These are phyloP conservation scores for Anableps anableps DNA, from an alignment of 2,797 vertebrate genomes.

Conservation along the genomic window DNA sequence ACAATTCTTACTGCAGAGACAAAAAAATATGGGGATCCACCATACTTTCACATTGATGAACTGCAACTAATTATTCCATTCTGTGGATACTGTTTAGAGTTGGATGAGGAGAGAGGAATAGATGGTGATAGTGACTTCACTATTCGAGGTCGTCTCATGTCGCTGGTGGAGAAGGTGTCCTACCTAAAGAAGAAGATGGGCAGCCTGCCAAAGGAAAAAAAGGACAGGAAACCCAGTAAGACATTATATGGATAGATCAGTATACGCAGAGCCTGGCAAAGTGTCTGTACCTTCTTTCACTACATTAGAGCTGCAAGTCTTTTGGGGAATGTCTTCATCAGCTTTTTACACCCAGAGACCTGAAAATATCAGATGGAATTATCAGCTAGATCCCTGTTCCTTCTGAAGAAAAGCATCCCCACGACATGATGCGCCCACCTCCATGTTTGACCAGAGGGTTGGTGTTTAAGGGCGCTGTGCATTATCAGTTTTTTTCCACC, in stretches of 20 bases:
- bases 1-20: neutral
- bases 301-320: too few relatives aligned
- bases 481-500: neutral
- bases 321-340: too few relatives aligned
- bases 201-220: slow-evolving; percentile 85
- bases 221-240: slow-evolving; percentile 89
- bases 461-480: neutral
- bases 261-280: neutral
- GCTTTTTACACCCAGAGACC: too few relatives aligned
- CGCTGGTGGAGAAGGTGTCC: slow-evolving; percentile 92
- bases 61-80: neutral
- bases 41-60: neutral
- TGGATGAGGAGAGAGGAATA: slow-evolving; percentile 87
- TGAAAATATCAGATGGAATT: too few relatives aligned
- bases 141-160: slow-evolving; percentile 89
- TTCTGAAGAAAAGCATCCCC: neutral
- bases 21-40: neutral
- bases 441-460: neutral
- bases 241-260: neutral
- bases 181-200: slow-evolving; percentile 90
- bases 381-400: neutral
- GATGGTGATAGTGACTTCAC: slow-evolving; percentile 89
- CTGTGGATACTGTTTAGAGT: slow-evolving; percentile 74
- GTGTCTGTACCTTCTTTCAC: neutral
- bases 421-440: neutral